These are phyloP conservation scores for Malaclemys terrapin DNA, from an alignment of 2,113 vertebrate genomes.

Conservation along the genomic window DNA sequence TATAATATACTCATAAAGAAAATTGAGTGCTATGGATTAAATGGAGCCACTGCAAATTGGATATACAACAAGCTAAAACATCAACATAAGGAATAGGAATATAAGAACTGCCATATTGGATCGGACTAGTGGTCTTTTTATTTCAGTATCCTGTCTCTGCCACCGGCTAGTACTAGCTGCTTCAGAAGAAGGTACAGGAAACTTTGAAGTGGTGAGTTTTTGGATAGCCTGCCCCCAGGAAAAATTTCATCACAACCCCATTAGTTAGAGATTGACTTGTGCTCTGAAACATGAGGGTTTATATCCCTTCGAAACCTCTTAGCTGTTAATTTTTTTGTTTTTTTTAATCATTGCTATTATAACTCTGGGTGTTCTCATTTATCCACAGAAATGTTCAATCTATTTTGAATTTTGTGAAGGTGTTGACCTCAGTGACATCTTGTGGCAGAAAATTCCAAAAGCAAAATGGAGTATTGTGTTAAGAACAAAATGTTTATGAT, in stretches of 20 bases:
- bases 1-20: not conserved
- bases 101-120: not conserved
- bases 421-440: not conserved
- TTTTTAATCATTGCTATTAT: fast-evolving
- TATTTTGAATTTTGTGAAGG: not conserved
- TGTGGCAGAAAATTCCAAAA: not conserved
- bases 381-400: not conserved
- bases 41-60: not conserved
- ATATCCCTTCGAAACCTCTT: not conserved
- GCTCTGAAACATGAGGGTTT: not conserved
- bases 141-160: not conserved
- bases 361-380: fast-evolving
- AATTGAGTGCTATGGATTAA: not conserved
- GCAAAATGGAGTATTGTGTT: not conserved
- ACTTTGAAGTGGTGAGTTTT: too few species aligned
- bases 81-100: not conserved
- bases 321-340: not conserved
- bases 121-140: not conserved
- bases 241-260: not conserved
- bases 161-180: fast-evolving
- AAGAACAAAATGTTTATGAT: not conserved
- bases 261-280: not conserved
- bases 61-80: not conserved
- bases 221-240: not conserved
- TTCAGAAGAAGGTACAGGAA: not conserved